Evolutionary conservation across 2,113 vertebrate species (phyloP).

Genomic region (Vidua macroura): DNA sequence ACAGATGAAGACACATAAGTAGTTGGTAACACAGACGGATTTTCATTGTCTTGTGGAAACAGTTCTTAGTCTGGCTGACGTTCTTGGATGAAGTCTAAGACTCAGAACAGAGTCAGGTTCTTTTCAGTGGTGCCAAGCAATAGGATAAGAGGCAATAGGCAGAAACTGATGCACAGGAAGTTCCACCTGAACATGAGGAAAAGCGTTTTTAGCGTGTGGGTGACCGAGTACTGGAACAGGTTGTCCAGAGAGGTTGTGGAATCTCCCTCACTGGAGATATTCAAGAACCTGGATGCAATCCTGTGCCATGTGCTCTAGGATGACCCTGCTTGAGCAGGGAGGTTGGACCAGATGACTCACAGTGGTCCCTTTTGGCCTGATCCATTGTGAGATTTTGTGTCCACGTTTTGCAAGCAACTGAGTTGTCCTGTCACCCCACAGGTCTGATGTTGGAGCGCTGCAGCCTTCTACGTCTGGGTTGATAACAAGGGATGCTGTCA

Average conservation of each 20-base stretch:
- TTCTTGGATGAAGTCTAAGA: neutral
- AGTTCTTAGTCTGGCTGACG: neutral
- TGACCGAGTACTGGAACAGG: neutral
- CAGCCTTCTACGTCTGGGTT: neutral
- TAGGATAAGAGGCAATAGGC: neutral
- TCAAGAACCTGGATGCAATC: neutral
- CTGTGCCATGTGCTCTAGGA: neutral
- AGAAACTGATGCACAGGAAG: neutral
- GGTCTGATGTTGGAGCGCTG: neutral
- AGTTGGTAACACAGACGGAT: neutral
- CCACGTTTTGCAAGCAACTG: accelerated
- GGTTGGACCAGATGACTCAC: neutral
- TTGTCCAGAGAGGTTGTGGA: neutral
- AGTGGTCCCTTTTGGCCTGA: neutral
- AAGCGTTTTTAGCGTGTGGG: accelerated
- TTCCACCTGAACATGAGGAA: neutral
- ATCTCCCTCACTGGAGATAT: neutral
- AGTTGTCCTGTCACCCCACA: accelerated
- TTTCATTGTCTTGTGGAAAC: neutral
- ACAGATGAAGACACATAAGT: neutral
- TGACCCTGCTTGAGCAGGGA: neutral
- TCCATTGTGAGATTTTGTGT: neutral
- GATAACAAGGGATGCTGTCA: neutral
- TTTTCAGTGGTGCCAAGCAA: neutral
- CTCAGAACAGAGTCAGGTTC: neutral